Evolutionary conservation across 2,797 vertebrate species (phyloP), one percentile per base, ranked within the genome.

Genomic region (Xiphophorus birchmanni): DNA sequence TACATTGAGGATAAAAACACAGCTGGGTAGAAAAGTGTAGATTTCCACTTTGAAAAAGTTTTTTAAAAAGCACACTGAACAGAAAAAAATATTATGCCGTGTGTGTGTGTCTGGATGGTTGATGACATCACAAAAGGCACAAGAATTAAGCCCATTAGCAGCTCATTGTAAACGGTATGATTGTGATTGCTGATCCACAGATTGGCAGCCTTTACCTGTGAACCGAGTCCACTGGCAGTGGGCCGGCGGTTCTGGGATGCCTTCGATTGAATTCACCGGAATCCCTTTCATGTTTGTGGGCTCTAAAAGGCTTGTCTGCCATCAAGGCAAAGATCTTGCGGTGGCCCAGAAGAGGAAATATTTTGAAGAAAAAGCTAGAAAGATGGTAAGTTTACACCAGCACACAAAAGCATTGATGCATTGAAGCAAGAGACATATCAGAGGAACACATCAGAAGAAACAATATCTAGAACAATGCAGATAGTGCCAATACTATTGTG

Each of bases 221-320:
- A 84, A 76, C 65, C 76, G 79, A 32, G 79, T 81, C n/a, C 76
- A 84, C 44, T 84, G 82, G 82, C 79, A 77, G 47, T 84, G 83
- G 83, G 79, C 73, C 12, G 83, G 83, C 5, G 83, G 83, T 0
- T 77, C 79, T 18, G 79, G 77, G 50, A 84, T 84, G 82, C 82
- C 82, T 10, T 60, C 78, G 26, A 78, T 77, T 48, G 47, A 80
- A 42, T 85, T 82, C 40, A 85, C 76, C 0, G 84, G 84, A 26
- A 58, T 74, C 40, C 82, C 84, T 0, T 86, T 86, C 52, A 73
- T 86, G 84, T 86, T 86, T 73, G 75, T 78, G 74, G 84, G 81
- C 5, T 77, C 76, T 4, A 82, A 86, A 72, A 75, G 78, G 60
- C 75, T 86, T 5, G 72, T 80, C 35, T 86, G 80, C 47, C 84